Percentiles rank a stretch among this genome's conserved stretches.
These are phyloP conservation scores for Leuctra nigra DNA, from an alignment of 2,888 invertebrate species.

Conservation along the genomic window DNA sequence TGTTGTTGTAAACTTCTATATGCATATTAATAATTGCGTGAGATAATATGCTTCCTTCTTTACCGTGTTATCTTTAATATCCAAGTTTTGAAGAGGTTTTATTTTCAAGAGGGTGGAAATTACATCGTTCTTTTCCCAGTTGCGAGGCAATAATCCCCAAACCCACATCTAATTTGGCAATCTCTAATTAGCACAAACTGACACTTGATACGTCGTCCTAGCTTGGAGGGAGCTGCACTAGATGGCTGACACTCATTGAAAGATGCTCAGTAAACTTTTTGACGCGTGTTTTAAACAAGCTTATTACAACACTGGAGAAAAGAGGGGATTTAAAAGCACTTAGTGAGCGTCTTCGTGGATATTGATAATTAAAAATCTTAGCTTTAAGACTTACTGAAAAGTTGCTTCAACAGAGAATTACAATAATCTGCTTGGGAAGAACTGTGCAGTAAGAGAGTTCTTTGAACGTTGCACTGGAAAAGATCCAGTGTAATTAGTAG, in stretches of 20 bases:
- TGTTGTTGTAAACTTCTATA: too few relatives aligned
- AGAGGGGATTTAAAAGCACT: constrained; percentile 1
- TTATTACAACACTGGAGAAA: constrained; percentile 15
- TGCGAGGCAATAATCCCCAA: constrained; percentile 24
- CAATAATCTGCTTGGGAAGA: too few relatives aligned
- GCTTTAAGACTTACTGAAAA: too few relatives aligned
- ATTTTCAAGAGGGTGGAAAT: neutral
- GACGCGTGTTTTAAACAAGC: constrained; percentile 20
- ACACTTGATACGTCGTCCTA: constrained; percentile 24
- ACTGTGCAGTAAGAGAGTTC: too few relatives aligned
- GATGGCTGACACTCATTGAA: neutral
- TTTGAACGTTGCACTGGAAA: too few relatives aligned
- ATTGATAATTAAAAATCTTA: constrained; percentile 8
- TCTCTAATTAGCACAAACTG: constrained; percentile 27
- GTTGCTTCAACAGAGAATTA: too few relatives aligned
- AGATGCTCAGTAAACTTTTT: neutral
- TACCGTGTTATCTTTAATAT: constrained; percentile 7
- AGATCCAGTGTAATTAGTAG: too few relatives aligned
- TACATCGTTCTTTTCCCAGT: too few relatives aligned
- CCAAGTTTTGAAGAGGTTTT: neutral
- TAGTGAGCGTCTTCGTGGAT: neutral
- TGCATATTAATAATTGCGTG: too few relatives aligned
- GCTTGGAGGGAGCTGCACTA: neutral
- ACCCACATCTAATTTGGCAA: constrained; percentile 24
- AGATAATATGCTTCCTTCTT: too few relatives aligned